Base-by-base conservation (phyloP, 1,140 invertebrate species). In the Trissolcus basalis region DNA sequence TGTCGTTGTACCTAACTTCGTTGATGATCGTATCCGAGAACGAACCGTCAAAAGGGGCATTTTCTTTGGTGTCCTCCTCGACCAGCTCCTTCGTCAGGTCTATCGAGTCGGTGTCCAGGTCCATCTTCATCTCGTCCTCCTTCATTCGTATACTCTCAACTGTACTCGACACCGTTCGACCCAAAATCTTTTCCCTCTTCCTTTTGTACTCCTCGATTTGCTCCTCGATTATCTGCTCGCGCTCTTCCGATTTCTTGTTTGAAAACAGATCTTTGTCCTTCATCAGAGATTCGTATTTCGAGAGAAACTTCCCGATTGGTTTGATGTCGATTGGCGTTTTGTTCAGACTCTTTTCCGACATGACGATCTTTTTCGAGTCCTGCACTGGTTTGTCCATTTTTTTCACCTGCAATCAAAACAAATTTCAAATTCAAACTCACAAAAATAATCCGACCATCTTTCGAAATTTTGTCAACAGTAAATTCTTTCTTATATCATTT, bases 201-300 rank as follows among this genome's bases (percentile, higher is more conserved):
- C 83, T 86, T 63, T 88, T 88, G 47, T 89, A 88, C 49, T 87
- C 81, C 54, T 89, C 87, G 12, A 89, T 89, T 80, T 89, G 86
- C 45, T 88, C 80, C 16, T 87, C 87, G 15, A 89, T 89, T 60
- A 82, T 85, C 14, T 80, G 75, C 12, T 77, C 78, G 0, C 72
- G 83, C 50, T 83, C 82, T 43, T 59, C 83, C 48, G 15, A 77
- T 71, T 54, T 84, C 19, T 80, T 70, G 10, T 83, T 78, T 1
- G 70, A 41, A 50, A 76, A 79, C 9, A 80, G 70, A 56, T 87
- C 83, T 49, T 80, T 81, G 7, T 82, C 82, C 53, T 80, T 85
- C 49, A 68, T 67, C 6, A 81, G 32, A 1, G 76, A 73, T 44
- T 85, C 81, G 7, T 83, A 80, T 19, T 80, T 81, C 33, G 81